A percentile compares a stretch with the other conserved stretches of the same genome.
phyloP scores from a whole-genome alignment of 2,797 vertebrate species.

The Neosilurus mollespiculum region DNA sequence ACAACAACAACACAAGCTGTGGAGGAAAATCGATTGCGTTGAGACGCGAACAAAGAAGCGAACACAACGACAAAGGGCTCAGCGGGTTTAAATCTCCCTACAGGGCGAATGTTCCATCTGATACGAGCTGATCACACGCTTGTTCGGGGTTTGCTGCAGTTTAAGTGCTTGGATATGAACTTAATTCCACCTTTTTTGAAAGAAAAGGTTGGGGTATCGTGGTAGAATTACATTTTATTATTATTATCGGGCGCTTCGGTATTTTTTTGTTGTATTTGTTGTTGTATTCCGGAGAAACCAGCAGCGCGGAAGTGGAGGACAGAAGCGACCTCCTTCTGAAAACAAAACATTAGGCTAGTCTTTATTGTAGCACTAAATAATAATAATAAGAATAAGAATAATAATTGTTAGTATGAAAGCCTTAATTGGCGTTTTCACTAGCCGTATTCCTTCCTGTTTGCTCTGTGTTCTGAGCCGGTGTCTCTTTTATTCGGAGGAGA shows the following conservation, averaged over 20 bases:
- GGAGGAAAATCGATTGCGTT: constrained; percentile 50
- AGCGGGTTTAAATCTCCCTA: constrained; percentile 72
- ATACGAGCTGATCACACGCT: neutral
- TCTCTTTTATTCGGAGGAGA: neutral
- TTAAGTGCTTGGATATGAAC: neutral
- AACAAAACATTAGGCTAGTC: too few relatives aligned
- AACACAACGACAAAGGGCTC: constrained; percentile 63
- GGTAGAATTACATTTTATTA: neutral
- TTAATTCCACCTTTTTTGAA: neutral
- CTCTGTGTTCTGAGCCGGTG: neutral
- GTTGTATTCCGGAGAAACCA: constrained; percentile 32
- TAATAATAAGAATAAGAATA: too few relatives aligned
- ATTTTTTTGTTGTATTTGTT: constrained; percentile 41
- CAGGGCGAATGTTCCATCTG: constrained; percentile 17
- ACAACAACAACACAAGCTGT: neutral
- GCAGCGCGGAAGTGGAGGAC: constrained; percentile 53
- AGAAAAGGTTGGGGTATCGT: neutral
- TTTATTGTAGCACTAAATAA: too few relatives aligned
- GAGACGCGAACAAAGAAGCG: constrained; percentile 74
- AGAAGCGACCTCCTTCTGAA: too few relatives aligned
- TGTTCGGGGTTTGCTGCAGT: constrained; percentile 6
- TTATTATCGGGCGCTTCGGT: constrained; percentile 19
- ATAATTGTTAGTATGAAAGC: neutral
- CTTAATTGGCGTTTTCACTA: neutral
- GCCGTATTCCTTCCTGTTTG: neutral